Conservation (phyloP, 1,140 invertebrate species). For the Chironomus striatipennis region DNA sequence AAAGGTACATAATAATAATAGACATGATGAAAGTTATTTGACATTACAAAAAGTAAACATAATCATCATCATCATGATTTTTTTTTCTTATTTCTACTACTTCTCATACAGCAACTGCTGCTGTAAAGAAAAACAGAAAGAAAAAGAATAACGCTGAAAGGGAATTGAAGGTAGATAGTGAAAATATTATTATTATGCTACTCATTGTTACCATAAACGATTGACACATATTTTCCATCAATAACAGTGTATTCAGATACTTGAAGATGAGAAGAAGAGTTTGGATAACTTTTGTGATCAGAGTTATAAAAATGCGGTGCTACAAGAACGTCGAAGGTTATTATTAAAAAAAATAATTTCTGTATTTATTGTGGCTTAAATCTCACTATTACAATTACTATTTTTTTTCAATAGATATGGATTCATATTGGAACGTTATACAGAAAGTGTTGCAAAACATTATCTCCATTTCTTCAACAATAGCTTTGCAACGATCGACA, state of each 20-base stretch:
- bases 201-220: background rate
- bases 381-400: background rate
- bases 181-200: background rate
- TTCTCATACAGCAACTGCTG: conserved; percentile 53
- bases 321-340: conserved; percentile 74
- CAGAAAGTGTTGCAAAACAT: conserved; percentile 76
- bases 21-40: background rate
- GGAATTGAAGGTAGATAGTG: conserved; percentile 64
- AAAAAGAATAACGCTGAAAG: conserved; percentile 82
- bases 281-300: conserved; percentile 83
- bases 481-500: conserved; percentile 64
- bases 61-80: no score
- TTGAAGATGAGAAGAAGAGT: conserved; percentile 85
- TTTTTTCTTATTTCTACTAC: background rate
- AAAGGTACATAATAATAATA: no score
- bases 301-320: conserved; percentile 89
- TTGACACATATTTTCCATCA: no score
- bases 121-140: conserved; percentile 81
- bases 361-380: background rate
- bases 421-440: conserved; percentile 85
- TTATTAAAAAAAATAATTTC: background rate
- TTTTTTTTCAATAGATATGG: conserved; percentile 52
- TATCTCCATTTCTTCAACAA: conserved; percentile 79
- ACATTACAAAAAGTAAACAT: background rate
- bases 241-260: conserved; percentile 73